phyloP scores from a whole-genome alignment of 1,140 invertebrate species.

The Aricia agestis region DNA sequence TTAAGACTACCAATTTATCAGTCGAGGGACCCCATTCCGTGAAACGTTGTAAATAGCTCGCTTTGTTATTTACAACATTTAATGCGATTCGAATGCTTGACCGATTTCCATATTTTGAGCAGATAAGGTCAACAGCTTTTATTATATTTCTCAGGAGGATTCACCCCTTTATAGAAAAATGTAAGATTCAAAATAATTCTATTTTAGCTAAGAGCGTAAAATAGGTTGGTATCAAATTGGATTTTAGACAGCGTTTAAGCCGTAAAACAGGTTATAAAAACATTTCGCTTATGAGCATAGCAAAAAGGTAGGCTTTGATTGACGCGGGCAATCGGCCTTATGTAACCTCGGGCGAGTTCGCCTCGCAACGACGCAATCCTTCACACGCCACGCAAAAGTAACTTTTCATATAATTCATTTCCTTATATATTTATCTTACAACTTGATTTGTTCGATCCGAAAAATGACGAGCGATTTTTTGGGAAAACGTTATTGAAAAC shows the following conservation, averaged over 20 bases:
- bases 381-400: constrained; percentile 68
- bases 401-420: constrained; percentile 73
- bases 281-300: constrained; percentile 48
- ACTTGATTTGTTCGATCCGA: constrained; percentile 42
- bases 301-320: constrained; percentile 70
- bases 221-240: not conserved
- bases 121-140: not conserved
- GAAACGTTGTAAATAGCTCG: constrained; percentile 33
- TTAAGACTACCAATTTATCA: constrained; percentile 71
- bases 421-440: constrained; percentile 72
- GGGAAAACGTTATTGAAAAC: constrained; percentile 20
- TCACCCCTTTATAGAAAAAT: too few species aligned
- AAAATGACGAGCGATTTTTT: constrained; percentile 18
- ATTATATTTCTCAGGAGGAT: too few species aligned
- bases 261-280: constrained; percentile 42
- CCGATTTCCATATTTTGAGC: not conserved
- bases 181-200: not conserved
- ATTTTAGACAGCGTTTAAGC: constrained; percentile 23
- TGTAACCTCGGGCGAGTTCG: constrained; percentile 69
- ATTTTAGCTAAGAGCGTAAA: not conserved
- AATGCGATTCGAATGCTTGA: not conserved
- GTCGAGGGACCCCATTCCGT: constrained; percentile 40
- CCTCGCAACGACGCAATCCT: constrained; percentile 69
- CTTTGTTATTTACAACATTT: constrained; percentile 7
- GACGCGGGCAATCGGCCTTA: constrained; percentile 72